Evolutionary conservation across 1,140 invertebrate genomes (phyloP).

Genomic region (Phymorhynchus buccinoides): DNA sequence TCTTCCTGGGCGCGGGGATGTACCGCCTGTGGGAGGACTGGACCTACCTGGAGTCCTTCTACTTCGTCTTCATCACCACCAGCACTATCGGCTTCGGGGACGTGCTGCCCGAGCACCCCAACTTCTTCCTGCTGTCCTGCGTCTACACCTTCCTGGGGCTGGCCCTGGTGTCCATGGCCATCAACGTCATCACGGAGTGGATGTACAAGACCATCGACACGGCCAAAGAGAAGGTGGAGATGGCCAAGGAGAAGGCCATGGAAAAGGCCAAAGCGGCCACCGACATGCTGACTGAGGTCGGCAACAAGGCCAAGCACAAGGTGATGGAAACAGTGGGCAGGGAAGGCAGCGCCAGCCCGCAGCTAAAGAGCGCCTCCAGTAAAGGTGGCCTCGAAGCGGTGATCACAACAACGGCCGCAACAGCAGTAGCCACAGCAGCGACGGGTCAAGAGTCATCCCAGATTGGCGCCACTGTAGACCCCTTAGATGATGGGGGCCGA

Average conservation of each 20-base stretch:
- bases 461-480: background rate
- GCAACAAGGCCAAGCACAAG: constrained; percentile 14
- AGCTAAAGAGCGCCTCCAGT: background rate
- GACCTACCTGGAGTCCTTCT: constrained; percentile 91
- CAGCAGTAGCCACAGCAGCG: background rate
- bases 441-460: background rate
- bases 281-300: constrained; percentile 26
- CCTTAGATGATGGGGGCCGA: background rate
- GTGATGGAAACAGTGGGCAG: background rate
- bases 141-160: constrained; percentile 94
- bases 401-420: background rate
- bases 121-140: constrained; percentile 89
- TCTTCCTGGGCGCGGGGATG: constrained; percentile 85
- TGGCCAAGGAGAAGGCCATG: constrained; percentile 44
- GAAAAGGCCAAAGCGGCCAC: constrained; percentile 48
- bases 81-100: constrained; percentile 85
- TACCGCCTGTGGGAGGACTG: constrained; percentile 82
- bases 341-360: constrained; percentile 13
- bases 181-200: constrained; percentile 85
- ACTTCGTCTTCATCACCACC: constrained; percentile 92
- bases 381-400: background rate
- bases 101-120: constrained; percentile 88
- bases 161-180: constrained; percentile 93
- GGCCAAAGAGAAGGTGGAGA: constrained; percentile 53
- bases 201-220: constrained; percentile 51